These are phyloP conservation scores for Atherinomorus stipes DNA, from an alignment of 2,113 vertebrate genomes.

Conservation along the genomic window DNA sequence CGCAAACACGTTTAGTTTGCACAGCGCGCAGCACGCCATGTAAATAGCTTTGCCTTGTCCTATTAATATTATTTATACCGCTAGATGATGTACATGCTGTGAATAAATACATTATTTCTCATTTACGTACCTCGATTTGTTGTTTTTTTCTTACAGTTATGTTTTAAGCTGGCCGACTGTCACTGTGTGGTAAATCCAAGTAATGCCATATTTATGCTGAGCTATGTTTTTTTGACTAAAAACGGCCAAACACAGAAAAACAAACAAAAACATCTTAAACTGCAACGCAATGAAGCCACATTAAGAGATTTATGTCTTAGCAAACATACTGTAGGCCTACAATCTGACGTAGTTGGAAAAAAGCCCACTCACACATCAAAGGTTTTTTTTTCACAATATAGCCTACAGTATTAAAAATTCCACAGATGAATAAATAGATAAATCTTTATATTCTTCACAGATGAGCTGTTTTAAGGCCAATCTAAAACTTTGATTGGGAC, in stretches of 20 bases:
- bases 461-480: too few relatives aligned
- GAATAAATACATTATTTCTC: constrained; percentile 71
- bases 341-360: too few relatives aligned
- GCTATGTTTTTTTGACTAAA: background rate
- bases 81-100: constrained; percentile 69
- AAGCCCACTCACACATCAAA: too few relatives aligned
- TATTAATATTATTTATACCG: constrained; percentile 77
- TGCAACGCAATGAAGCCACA: too few relatives aligned
- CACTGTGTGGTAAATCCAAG: background rate
- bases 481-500: too few relatives aligned
- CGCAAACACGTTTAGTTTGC: constrained; percentile 88
- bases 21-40: constrained; percentile 90
- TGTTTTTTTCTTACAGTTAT: background rate
- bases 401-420: too few relatives aligned
- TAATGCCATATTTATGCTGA: too few relatives aligned
- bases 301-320: background rate
- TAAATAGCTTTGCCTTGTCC: constrained; percentile 69
- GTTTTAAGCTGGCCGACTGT: background rate
- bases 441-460: too few relatives aligned
- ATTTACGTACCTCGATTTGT: constrained; percentile 14
- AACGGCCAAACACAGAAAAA: background rate
- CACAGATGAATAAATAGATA: too few relatives aligned
- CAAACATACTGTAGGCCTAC: too few relatives aligned
- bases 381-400: too few relatives aligned
- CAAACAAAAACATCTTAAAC: too few relatives aligned